Conservation (phyloP, 2,113 vertebrate species). For the Channa argus region DNA sequence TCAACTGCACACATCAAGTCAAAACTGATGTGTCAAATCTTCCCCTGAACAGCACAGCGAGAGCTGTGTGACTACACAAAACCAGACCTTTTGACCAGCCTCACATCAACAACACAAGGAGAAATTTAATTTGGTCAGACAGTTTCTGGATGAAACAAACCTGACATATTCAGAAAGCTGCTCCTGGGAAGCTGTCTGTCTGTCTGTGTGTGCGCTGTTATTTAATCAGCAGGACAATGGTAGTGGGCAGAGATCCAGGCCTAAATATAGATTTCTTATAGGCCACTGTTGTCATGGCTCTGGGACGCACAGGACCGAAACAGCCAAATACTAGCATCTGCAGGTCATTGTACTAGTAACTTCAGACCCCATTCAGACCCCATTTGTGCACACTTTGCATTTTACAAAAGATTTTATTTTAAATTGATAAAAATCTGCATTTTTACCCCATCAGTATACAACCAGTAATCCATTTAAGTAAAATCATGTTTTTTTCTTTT, state of each 20-base stretch:
- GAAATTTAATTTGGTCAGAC: conserved; percentile 12
- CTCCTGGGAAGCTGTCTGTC: conserved; percentile 39
- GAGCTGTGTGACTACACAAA: neutral
- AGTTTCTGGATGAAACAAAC: conserved; percentile 38
- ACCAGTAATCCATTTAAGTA: too few relatives aligned
- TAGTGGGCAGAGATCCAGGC: conserved; percentile 51
- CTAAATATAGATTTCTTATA: conserved; percentile 58
- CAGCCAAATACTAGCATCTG: neutral
- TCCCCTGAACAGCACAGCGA: neutral
- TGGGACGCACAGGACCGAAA: conserved; percentile 38
- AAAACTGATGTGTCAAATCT: neutral
- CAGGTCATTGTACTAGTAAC: conserved; percentile 9
- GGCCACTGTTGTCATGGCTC: conserved; percentile 49
- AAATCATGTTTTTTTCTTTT: too few relatives aligned
- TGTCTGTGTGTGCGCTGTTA: conserved; percentile 27
- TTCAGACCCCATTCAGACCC: too few relatives aligned
- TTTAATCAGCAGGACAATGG: conserved; percentile 65
- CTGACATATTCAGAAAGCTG: conserved; percentile 39
- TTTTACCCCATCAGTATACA: too few relatives aligned
- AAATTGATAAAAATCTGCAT: too few relatives aligned
- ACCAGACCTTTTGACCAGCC: neutral
- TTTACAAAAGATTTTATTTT: too few relatives aligned
- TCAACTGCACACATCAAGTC: conserved; percentile 4
- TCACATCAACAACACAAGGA: neutral
- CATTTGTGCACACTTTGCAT: too few relatives aligned